Evolutionary conservation across 2,797 vertebrate genomes (phyloP).

Genomic region (Setipinna tenuifilis): DNA sequence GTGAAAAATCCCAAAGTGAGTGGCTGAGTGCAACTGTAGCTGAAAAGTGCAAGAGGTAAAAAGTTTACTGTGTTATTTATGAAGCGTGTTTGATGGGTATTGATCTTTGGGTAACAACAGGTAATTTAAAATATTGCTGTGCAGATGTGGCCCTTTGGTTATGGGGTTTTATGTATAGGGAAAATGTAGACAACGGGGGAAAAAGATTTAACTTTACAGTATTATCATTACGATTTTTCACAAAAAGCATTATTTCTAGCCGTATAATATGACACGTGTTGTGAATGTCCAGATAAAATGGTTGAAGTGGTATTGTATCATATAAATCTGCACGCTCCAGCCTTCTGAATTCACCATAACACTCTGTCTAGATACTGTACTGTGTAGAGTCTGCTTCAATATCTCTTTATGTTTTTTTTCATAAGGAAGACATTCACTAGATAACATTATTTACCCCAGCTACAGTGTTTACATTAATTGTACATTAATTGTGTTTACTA

Average conservation of each 20-base stretch:
- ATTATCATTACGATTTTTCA: background rate
- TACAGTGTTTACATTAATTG: background rate
- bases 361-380: background rate
- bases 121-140: background rate
- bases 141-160: background rate
- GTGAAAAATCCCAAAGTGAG: constrained; percentile 12
- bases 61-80: constrained; percentile 17
- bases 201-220: background rate
- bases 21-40: background rate
- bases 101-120: constrained; percentile 1
- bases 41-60: background rate
- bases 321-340: background rate
- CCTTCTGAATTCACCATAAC: background rate
- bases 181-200: background rate
- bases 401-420: background rate
- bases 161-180: background rate
- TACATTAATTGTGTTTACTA: background rate
- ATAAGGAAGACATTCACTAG: background rate
- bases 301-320: background rate
- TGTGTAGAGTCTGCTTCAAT: background rate
- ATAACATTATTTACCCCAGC: background rate
- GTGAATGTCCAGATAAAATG: background rate
- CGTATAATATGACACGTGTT: background rate
- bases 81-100: background rate
- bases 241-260: background rate